Percentiles rank a stretch among this genome's conserved stretches.
These are phyloP conservation scores for Calameuta pallipes DNA, from an alignment of 2,888 invertebrate genomes.

Conservation along the genomic window DNA sequence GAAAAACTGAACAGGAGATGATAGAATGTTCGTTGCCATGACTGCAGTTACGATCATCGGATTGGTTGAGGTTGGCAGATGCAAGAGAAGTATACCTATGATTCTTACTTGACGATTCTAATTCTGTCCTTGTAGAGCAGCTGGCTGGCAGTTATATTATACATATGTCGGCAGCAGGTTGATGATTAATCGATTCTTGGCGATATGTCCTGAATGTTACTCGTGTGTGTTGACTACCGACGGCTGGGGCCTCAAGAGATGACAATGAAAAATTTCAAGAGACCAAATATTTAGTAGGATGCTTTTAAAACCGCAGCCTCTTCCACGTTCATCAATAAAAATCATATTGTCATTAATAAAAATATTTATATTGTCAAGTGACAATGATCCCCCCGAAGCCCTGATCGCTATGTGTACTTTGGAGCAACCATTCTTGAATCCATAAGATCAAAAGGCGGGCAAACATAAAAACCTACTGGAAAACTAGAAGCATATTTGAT, in stretches of 20 bases:
- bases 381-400: not conserved
- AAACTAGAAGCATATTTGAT: slow-evolving; percentile 15
- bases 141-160: not conserved
- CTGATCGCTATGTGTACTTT: not conserved
- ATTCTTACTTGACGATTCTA: not conserved
- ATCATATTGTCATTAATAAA: slow-evolving; percentile 52
- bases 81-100: not conserved
- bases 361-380: slow-evolving; percentile 42
- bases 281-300: slow-evolving; percentile 35
- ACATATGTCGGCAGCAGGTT: slow-evolving; percentile 2
- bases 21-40: not conserved
- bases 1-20: not conserved
- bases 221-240: not conserved
- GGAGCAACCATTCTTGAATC: not conserved
- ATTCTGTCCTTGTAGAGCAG: not conserved
- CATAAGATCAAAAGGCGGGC: not conserved
- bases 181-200: slow-evolving; percentile 6
- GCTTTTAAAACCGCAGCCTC: slow-evolving; percentile 13
- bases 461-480: not conserved
- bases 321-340: slow-evolving; percentile 53
- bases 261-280: slow-evolving; percentile 25
- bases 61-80: not conserved
- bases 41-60: not conserved
- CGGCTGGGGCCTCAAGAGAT: slow-evolving; percentile 22
- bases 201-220: slow-evolving; percentile 1